Base-by-base conservation (phyloP, 2,888 invertebrate genomes). In the Teleogryllus oceanicus region DNA sequence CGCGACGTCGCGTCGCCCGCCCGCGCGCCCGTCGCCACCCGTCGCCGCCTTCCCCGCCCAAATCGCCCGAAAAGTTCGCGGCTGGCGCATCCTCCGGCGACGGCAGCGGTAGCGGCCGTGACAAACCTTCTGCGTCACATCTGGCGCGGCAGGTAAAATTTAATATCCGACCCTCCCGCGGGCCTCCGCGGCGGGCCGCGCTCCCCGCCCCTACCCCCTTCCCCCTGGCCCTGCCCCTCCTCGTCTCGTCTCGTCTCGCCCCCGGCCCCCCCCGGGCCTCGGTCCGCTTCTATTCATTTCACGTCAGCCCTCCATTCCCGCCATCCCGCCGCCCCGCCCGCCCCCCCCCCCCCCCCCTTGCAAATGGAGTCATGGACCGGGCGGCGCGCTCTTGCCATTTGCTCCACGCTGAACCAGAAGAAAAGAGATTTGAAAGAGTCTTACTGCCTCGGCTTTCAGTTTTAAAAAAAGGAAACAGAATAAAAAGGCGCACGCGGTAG, bases 71-170 rank as follows among this genome's bases (percentile, higher is more conserved):
- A 62, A 62, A 62, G 62, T 62, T 62, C 62, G 62, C 62, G 62
- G n/a, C 62, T 13, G n/a, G 62, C 62, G 62, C 62, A 62, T 62
- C 62, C 62, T 62, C 62, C n/a, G 16, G 16, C 37, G 37, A 37
- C 37, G 37, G 5, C 37, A 37, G 37, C 37, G 37, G 37, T 37
- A 37, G 13, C 62, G 62, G n/a, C 62, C 62, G 62, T 62, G 62
- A 62, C 62, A 62, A 62, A 62, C 62, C 62, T 62, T 62, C 62
- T 62, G 62, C n/a, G 62, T 62, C 62, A 62, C 62, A 62, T 62
- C 62, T 62, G 86, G 87, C 87, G 86, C 87, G 87, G 87, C 87
- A 87, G 88, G 87, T 87, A 86, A 86, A 87, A 87, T 87, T 87
- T 87, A 88, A 88, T 88, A 87, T 87, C 82, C 79, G 74, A 78